Evolutionary conservation across 2,113 vertebrate species (phyloP), one percentile per base, ranked within the genome.

Genomic region (Microtus montanus): DNA sequence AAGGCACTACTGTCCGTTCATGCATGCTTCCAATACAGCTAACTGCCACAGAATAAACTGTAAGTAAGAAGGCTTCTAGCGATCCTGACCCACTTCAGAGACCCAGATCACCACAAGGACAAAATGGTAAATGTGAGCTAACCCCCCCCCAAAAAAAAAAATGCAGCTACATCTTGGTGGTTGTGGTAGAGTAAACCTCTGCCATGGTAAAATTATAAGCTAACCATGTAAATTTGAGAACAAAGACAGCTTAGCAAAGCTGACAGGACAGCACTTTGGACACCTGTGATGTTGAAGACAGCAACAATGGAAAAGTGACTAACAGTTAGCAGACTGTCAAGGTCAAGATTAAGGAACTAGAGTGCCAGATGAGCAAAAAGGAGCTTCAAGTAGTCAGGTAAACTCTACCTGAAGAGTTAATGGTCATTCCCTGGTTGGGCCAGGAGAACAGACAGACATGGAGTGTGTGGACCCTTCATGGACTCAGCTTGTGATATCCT

Each of bases 1-100:
- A n/a, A 22, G 2, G 11, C 2, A 7, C 33, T 24, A 24, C n/a
- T 5, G 19, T 58, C 10, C 5, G 24, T 54, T n/a, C 7, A 15
- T 4, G 17, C 47, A 79, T 20, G 68, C 68, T 71, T 9, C 19
- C 1, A 79, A 79, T 3, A 38, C 7, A 82, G 35, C 54, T 38
- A 24, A n/a, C 13, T 38, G 17, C 12, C 11, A 4, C 49, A 80
- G 52, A 61, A 24, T 24, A 82, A 82, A 58, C 11, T 26, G 4
- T 41, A 24, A 38, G 17, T 54, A n/a, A 58, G 2, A n/a, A 80
- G 78, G 52, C 20, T 14, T 80, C 35, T 38, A 26, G 5, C 2
- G 24, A 80, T 35, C 11, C 35, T 82, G 52, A 54, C 3, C 3
- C 35, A 80, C 10, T 80, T 80, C 11, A 1, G 20, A n/a, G 35